Evolutionary conservation across 2,888 invertebrate species (phyloP), one percentile per base, ranked within the genome.

Genomic region (Bombyx huttoni): DNA sequence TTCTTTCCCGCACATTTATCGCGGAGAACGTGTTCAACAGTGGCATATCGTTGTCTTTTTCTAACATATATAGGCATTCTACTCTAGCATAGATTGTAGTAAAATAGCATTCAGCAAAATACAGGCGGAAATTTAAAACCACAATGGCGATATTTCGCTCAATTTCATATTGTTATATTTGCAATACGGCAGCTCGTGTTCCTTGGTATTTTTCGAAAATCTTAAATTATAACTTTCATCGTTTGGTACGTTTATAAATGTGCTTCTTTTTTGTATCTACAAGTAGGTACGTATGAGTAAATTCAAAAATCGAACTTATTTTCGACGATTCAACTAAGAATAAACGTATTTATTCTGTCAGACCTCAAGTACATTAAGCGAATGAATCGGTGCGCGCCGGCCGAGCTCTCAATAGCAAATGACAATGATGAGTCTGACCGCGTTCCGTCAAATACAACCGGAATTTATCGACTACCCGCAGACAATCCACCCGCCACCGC

Each of bases 1-100:
- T 85, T 87, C 89, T 84, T 85, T 86, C 87, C 77, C 83, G 78
- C 77, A 78, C 84, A 80, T 82, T 84, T 84, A 83, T 85, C 81
- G 82, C 76, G 78, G 78, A 70, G 72, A 70, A 68, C 64, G 75
- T 75, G 67, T 70, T 70, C 68, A 66, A 71, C 72, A 71, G 74
- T 67, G 73, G 73, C 65, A 64, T 83, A 70, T 71, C 68, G 71
- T 82, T 67, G 74, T 88, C 88, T 80, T 80, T 75, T 75, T 88
- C 86, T 79, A 73, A 64, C 86, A 61, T 70, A 69, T 65, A 68
- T 71, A 40, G 40, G 40, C 40, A 61, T 61, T 64, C 40, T 40
- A 40, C 12, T 40, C 12, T 40, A 40, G 12, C 12, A 40, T 40
- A 40, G 40, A 40, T 40, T 5, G 40, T 40, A 40, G 12, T 40